Evolutionary conservation across 2,888 invertebrate genomes (phyloP), one percentile per base, ranked within the genome.

Genomic region (Glyphotaelius pellucidus): DNA sequence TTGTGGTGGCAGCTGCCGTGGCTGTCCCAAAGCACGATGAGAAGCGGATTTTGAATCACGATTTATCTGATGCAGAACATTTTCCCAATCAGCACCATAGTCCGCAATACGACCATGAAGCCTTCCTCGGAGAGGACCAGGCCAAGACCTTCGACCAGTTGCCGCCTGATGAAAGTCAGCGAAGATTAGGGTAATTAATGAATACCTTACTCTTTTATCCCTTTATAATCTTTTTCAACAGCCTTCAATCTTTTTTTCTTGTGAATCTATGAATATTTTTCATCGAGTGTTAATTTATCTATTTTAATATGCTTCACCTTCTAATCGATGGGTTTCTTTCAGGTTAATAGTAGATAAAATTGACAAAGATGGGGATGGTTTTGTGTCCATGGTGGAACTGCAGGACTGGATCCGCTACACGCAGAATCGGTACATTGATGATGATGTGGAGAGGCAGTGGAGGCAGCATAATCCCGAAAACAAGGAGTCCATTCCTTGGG

Each of bases 401-500:
- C 98, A 98, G 95, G 98, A 98, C 94, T 99, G 99, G 99, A 99
- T 99, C 94, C 97, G 98, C 93, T 99, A 98, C 95, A 99, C 99
- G 0, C 99, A 99, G 95, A 98, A 97, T 94, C 96, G 98, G 91
- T 99, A 99, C 95, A 98, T 99, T 80, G 96, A 97, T 86, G 98
- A 99, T 94, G 99, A 99, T 95, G 98, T 99, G 0, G 98, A 98
- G 47, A 96, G 98, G 11, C 98, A 99, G 94, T 99, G 99, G 99
- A 97, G 97, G 94, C 98, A 98, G 93, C 98, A 99, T 94, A 99
- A 98, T 94, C 97, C 98, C 0, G 97, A 98, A 19, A 97, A 97
- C 92, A 97, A 97, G 84, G 97, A 97, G 0, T 96, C 96, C 91
- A 96, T 99, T 11, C 95, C 97, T 0, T 99, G 99, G 99, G 97